A percentile compares a stretch with the other conserved stretches of the same genome.
phyloP scores from a whole-genome alignment of 2,113 vertebrate genomes.

The Cercopithecus mona region DNA sequence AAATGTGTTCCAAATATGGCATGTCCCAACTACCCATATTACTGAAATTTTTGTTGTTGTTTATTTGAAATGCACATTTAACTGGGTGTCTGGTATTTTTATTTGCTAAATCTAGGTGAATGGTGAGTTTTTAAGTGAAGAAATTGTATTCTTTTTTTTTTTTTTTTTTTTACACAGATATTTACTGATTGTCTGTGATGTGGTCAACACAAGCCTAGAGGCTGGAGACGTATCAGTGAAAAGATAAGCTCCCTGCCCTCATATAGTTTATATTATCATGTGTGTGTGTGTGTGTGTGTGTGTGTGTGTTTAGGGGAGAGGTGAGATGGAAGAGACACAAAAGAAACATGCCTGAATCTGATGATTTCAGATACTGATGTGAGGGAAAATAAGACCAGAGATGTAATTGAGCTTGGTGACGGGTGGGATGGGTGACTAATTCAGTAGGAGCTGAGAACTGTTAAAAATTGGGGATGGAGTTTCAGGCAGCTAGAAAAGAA shows the following conservation, averaged over 20 bases:
- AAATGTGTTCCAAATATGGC: neutral
- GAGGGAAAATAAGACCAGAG: neutral
- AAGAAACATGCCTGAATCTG: neutral
- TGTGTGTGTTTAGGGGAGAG: neutral
- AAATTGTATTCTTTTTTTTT: slow-evolving; percentile 1
- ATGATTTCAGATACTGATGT: neutral
- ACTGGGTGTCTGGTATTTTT: neutral
- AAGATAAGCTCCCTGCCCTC: neutral
- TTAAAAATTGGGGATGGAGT: neutral
- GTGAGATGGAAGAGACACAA: neutral
- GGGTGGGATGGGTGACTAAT: neutral
- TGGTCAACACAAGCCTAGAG: neutral
- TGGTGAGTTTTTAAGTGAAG: slow-evolving; percentile 8
- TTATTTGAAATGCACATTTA: neutral
- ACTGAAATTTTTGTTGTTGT: neutral
- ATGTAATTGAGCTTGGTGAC: neutral
- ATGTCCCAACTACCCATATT: neutral
- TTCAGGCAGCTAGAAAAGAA: neutral
- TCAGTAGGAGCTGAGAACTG: neutral
- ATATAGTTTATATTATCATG: neutral
- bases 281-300: neutral
- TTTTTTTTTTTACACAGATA: neutral
- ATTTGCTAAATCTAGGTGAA: neutral
- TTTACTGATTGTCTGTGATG: neutral
- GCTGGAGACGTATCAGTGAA: neutral